A percentile compares a stretch with the other conserved stretches of the same genome.
Evolutionary conservation across 2,797 vertebrate genomes (phyloP).

Genomic region (Phrynocephalus guinanensis): DNA sequence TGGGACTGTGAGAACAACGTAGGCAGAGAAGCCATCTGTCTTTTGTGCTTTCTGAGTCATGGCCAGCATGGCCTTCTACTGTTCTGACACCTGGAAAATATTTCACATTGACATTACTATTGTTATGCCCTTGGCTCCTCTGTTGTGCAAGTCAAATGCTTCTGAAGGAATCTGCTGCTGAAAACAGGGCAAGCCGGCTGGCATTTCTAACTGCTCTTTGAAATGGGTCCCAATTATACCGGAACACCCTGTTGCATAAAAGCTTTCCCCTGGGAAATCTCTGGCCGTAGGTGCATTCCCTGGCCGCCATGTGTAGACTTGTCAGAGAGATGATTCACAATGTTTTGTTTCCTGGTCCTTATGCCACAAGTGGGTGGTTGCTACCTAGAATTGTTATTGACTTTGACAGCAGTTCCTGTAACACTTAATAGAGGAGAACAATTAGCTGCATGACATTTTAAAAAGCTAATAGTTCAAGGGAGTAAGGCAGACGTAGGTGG

Average conservation of each 20-base stretch:
- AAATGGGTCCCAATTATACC: slow-evolving; percentile 42
- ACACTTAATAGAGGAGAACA: slow-evolving; percentile 58
- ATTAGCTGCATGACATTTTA: slow-evolving; percentile 36
- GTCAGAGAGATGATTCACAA: slow-evolving; percentile 64
- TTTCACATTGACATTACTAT: neutral
- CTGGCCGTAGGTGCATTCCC: slow-evolving; percentile 54
- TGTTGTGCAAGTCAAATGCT: slow-evolving; percentile 9
- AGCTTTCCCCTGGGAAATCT: slow-evolving; percentile 65
- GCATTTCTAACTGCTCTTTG: slow-evolving; percentile 20
- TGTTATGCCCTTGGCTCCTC: slow-evolving; percentile 28
- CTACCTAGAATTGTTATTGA: slow-evolving; percentile 27
- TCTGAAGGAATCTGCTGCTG: slow-evolving; percentile 12
- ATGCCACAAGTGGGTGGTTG: slow-evolving; percentile 41
- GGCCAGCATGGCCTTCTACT: neutral
- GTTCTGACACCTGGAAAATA: slow-evolving; percentile 45
- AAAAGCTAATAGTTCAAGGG: slow-evolving; percentile 37
- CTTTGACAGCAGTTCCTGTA: slow-evolving; percentile 36
- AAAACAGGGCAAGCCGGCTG: neutral
- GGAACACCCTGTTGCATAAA: slow-evolving; percentile 62
- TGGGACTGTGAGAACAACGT: neutral
- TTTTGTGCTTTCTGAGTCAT: slow-evolving; percentile 22
- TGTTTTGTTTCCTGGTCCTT: slow-evolving; percentile 62
- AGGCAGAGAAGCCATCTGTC: slow-evolving; percentile 23
- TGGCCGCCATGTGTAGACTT: slow-evolving; percentile 50
- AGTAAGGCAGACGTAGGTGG: neutral